phyloP scores from a whole-genome alignment of 2,113 vertebrate genomes.

The Brachyistius frenatus region DNA sequence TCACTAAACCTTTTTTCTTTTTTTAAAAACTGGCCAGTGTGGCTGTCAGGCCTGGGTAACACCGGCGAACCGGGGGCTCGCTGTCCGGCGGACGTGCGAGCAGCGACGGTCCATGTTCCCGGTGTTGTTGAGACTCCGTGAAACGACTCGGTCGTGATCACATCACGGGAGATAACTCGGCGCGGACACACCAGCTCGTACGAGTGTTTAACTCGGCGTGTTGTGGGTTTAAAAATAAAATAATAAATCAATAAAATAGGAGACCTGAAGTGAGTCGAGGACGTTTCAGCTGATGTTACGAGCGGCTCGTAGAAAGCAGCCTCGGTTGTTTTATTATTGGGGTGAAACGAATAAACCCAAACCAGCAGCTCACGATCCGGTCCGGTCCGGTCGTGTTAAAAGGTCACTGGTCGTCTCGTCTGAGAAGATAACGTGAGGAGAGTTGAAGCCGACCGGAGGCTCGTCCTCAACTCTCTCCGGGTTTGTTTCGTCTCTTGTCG shows the following conservation, averaged over 20 bases:
- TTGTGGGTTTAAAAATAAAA: background rate
- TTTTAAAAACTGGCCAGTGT: background rate
- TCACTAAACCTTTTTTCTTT: background rate
- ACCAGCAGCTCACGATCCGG: constrained; percentile 18
- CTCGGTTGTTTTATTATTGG: background rate
- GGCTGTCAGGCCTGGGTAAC: background rate
- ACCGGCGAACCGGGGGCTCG: constrained; percentile 11
- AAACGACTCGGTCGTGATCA: background rate
- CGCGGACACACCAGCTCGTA: background rate
- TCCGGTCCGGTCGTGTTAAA: background rate
- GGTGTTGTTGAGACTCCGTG: no score
- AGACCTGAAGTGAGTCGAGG: background rate
- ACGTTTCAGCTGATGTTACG: constrained; percentile 3
- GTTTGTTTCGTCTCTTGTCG: constrained; percentile 4
- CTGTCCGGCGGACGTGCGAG: background rate
- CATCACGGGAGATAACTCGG: background rate
- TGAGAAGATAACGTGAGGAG: background rate
- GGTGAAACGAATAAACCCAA: background rate
- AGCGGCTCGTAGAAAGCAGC: background rate
- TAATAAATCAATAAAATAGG: no score
- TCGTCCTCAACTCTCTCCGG: background rate
- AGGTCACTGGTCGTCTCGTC: background rate
- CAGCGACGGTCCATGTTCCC: background rate
- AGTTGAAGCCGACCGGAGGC: background rate
- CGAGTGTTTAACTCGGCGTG: background rate